Evolutionary conservation across 2,797 vertebrate species (phyloP).

Genomic region (Spatula clypeata): DNA sequence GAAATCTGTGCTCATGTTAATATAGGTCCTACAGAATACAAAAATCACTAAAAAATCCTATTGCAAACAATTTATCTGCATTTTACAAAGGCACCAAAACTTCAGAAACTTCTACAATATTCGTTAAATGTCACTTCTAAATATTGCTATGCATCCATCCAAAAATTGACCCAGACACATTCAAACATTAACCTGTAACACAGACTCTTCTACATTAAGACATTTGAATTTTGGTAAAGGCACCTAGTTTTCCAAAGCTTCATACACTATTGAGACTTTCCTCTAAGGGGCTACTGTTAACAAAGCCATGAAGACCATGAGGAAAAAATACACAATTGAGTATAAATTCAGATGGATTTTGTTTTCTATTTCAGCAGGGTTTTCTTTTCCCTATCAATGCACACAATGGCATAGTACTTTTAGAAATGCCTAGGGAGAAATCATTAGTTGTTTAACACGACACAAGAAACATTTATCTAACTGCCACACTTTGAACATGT

Average conservation of each 20-base stretch:
- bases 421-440: too few species aligned
- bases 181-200: background rate
- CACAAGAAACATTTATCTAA: too few species aligned
- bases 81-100: background rate
- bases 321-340: background rate
- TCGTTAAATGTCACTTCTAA: background rate
- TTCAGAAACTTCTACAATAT: background rate
- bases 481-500: too few species aligned
- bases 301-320: background rate
- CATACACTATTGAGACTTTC: background rate
- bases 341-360: background rate
- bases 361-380: background rate
- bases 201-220: background rate
- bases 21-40: background rate
- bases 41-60: background rate
- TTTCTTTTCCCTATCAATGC: background rate
- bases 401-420: too few species aligned
- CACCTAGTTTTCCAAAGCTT: fast-evolving
- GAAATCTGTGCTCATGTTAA: background rate
- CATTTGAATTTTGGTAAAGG: background rate
- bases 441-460: too few species aligned
- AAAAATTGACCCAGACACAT: background rate
- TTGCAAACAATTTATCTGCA: background rate
- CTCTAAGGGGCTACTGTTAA: background rate
- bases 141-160: background rate